phyloP scores from a whole-genome alignment of 30 jellyfish, hydroid and myxozoan species.

The Chrysaora quinquecirrha region DNA sequence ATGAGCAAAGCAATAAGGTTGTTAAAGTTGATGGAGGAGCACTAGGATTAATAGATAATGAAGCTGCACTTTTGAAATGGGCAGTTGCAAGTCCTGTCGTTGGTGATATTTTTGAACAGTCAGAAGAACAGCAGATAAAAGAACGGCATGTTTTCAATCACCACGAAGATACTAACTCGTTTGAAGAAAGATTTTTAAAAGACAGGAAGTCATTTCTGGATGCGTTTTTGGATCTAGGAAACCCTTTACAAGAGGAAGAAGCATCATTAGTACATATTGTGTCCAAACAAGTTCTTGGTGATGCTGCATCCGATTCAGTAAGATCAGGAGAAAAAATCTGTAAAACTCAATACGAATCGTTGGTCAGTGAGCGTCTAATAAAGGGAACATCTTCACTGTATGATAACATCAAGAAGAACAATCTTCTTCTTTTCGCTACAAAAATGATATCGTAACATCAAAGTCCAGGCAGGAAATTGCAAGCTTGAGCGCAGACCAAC shows the following conservation, averaged over 20 bases:
- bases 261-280: neutral
- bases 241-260: constrained; percentile 19
- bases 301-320: neutral
- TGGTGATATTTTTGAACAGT: neutral
- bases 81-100: constrained; percentile 40
- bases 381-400: constrained; percentile 9
- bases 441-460: neutral
- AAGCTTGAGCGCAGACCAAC: constrained; percentile 16
- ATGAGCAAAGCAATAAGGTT: constrained; percentile 28
- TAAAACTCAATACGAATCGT: neutral
- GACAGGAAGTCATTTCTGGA: constrained; percentile 26
- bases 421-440: constrained; percentile 18
- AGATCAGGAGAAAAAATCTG: neutral
- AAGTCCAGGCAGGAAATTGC: constrained; percentile 7
- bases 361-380: constrained; percentile 2
- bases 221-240: constrained; percentile 24
- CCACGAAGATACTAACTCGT: constrained; percentile 25
- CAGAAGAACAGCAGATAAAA: neutral
- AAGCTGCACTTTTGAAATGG: constrained; percentile 30
- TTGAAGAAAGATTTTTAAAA: constrained; percentile 1
- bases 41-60: constrained; percentile 21
- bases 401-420: constrained; percentile 1
- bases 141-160: constrained; percentile 3
- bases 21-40: constrained; percentile 46
- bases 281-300: neutral